Evolutionary conservation across 2,797 vertebrate genomes (phyloP), one percentile per base, ranked within the genome.

Genomic region (Acipenser oxyrinchus): DNA sequence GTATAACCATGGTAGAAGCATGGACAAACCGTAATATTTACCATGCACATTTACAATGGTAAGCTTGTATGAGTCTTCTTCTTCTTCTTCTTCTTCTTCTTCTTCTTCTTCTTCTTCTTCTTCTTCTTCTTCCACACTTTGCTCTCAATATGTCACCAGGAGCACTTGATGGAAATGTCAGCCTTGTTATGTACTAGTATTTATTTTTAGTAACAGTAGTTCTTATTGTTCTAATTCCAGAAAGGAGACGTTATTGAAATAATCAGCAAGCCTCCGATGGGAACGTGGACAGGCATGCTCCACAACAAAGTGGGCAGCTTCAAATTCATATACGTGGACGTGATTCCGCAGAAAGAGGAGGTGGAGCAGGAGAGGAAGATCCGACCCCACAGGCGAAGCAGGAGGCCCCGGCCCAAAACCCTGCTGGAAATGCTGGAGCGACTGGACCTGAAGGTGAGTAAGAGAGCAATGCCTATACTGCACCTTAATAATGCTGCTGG

Each of bases 261-360:
- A 66, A 93, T 97, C 68, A 88, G 87, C 75, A 98, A 93, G 82
- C 91, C 93, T 0, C 88, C 92, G 10, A 95, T 96, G 93, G 96
- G 96, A 48, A 97, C 92, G 78, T 99, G 96, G 96, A 96, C 89
- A 0, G 96, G 95, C 59, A 84, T 93, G 87, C 72, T 98, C 71
- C 92, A 95, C 53, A 89, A 90, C 73, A 94, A 89, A 78, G 79
- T 92, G 13, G 96, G 96, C 63, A 92, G 83, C 74, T 99, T 98
- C 79, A 99, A 98, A 81, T 99, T 99, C 73, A 93, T 99, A 82
- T 99, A 98, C 0, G 95, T 98, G 70, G 93, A 99, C 57, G 68
- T 93, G 52, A 37, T 37, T 80, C 69, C 97, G 62, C 73, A 79
- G 49, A 92, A 94, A 78, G 87, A 88, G 61, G 88, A 84, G 73